Conservation (phyloP, 1,140 invertebrate species). For the Venturia canescens region DNA sequence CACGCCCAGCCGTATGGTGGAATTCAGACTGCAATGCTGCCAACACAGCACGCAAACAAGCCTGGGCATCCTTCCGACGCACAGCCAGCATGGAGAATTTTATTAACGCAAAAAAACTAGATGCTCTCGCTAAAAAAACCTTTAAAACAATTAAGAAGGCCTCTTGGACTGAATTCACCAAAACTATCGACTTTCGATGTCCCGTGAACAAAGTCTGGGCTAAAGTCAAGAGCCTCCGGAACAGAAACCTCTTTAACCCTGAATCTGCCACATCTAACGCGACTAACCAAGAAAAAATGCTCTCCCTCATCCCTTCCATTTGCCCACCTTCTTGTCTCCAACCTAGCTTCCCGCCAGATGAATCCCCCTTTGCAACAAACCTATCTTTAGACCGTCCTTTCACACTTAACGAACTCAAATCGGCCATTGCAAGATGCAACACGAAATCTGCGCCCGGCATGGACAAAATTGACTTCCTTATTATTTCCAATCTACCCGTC, state of each 20-base stretch:
- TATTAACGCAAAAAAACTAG: not conserved
- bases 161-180: not conserved
- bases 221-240: not conserved
- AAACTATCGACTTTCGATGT: not conserved
- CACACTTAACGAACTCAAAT: not conserved
- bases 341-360: not conserved
- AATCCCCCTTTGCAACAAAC: not conserved
- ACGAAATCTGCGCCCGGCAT: not conserved
- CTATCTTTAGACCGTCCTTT: not conserved
- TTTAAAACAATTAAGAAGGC: not conserved
- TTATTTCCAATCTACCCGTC: not conserved
- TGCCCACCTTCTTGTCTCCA: slow-evolving; percentile 18
- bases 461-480: not conserved
- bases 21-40: not conserved
- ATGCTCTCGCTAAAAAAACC: not conserved
- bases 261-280: not conserved
- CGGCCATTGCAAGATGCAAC: not conserved
- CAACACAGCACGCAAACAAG: not conserved
- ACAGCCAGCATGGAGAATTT: not conserved
- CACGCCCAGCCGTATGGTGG: not conserved
- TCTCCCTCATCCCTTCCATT: not conserved
- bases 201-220: not conserved
- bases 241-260: not conserved
- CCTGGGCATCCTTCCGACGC: not conserved
- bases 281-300: not conserved